Base-by-base conservation (phyloP, 2,888 invertebrate genomes). In the Tachina lurida region DNA sequence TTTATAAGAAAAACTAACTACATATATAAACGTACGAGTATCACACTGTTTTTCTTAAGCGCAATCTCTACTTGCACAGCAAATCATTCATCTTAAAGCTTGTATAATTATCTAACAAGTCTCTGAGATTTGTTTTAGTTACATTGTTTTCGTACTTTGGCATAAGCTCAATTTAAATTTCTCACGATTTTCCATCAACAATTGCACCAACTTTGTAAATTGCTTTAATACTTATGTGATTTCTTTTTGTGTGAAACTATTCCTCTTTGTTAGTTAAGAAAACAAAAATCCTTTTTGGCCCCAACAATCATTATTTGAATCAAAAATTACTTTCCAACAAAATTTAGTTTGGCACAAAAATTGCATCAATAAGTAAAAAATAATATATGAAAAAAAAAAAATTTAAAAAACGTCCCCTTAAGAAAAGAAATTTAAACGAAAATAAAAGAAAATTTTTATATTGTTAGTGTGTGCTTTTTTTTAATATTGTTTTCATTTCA, bases 121-220 rank as follows among this genome's bases (percentile, higher is more conserved):
- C 7, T 31, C 31, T 31, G 31, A 31, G 31, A 31, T 31, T 31
- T 31, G 31, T 7, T 31, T 31, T 31, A 31, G 7, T 31, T 31
- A 31, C 31, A 31, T 31, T 31, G 31, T 31, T 7, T 13, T 15
- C 4, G 13, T 19, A n/a, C 58, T 70, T 84, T 80, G 84, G 73
- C 80, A 77, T 17, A 62, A 71, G 41, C 43, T 67, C 73, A 73
- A 77, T 68, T 84, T 81, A 43, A 67, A 77, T 63, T 76, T 81
- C 84, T 81, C 84, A 84, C 84, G 81, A 84, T 58, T 81, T 77
- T 63, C 39, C 73, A 67, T 77, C 49, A 60, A 45, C 77, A 73
- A 73, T 68, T 60, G 60, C 56, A 73, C n/a, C 19, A 67, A 54
- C 17, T 84, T 83, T 73, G 54, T 39, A 78, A 83, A 84, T 78